Evolutionary conservation across 2,797 vertebrate species (phyloP).

Genomic region (Austrolebias charrua): DNA sequence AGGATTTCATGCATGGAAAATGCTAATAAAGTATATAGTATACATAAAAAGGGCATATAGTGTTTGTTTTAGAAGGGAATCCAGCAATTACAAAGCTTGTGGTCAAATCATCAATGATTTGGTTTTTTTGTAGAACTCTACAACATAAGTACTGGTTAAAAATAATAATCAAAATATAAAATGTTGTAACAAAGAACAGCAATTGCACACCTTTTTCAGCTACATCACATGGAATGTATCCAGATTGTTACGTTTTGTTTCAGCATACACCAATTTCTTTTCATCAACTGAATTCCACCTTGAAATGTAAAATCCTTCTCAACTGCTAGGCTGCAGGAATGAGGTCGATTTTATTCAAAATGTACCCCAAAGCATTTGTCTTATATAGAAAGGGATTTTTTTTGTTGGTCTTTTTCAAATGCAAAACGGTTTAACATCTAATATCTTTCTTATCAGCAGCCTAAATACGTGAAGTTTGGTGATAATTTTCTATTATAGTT

Average conservation of each 20-base stretch:
- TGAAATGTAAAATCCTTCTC: slow-evolving; percentile 22
- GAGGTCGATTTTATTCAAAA: slow-evolving; percentile 6
- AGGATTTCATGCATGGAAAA: slow-evolving; percentile 7
- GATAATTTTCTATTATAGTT: no score
- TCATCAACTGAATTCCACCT: slow-evolving; percentile 22
- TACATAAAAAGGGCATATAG: slow-evolving; percentile 6
- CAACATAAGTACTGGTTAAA: neutral
- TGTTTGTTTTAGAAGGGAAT: slow-evolving; percentile 13
- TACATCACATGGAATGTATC: neutral
- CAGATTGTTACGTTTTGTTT: slow-evolving; percentile 11
- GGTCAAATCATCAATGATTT: slow-evolving; percentile 16
- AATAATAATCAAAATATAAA: slow-evolving; percentile 18
- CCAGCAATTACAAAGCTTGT: slow-evolving; percentile 12
- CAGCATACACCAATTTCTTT: slow-evolving; percentile 24
- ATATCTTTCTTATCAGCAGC: no score
- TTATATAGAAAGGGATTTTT: neutral
- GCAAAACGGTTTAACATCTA: no score
- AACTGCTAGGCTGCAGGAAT: slow-evolving; percentile 4
- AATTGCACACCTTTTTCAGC: slow-evolving; percentile 26
- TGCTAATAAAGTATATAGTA: slow-evolving; percentile 8
- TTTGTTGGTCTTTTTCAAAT: no score
- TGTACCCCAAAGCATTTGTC: neutral
- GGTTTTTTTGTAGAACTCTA: slow-evolving; percentile 11
- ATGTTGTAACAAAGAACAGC: slow-evolving; percentile 7
- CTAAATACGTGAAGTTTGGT: no score